A percentile compares a stretch with the other conserved stretches of the same genome.
These are phyloP conservation scores for Mola mola DNA, from an alignment of 2,113 vertebrate species.

Conservation along the genomic window DNA sequence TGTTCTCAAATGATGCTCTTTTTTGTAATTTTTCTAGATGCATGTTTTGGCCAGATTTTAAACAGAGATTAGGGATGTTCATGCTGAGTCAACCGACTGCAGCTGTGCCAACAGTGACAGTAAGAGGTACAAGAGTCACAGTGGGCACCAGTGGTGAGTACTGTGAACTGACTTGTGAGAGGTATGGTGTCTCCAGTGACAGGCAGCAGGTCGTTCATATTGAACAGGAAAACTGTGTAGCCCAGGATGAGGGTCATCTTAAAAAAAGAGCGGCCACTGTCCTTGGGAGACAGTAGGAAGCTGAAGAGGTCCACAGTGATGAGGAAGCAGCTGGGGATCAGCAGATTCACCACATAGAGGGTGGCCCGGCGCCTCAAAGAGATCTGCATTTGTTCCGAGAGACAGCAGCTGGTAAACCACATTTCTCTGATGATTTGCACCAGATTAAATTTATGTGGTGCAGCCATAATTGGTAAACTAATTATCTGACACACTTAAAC, in stretches of 20 bases:
- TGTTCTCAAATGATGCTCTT: no score
- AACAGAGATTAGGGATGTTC: no score
- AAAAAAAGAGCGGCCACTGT: slow-evolving; percentile 75
- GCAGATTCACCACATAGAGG: slow-evolving; percentile 81
- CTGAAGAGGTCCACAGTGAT: slow-evolving; percentile 82
- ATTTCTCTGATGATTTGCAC: not conserved
- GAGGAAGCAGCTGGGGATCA: slow-evolving; percentile 82
- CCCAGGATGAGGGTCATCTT: slow-evolving; percentile 86
- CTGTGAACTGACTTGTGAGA: slow-evolving; percentile 73
- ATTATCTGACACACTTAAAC: no score
- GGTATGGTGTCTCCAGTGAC: slow-evolving; percentile 74
- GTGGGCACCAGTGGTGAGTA: no score
- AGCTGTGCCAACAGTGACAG: no score
- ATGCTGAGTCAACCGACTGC: no score
- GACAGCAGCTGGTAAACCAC: not conserved
- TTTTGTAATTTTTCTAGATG: no score
- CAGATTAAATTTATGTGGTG: no score
- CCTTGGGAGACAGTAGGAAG: slow-evolving; percentile 81
- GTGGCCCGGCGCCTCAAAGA: slow-evolving; percentile 69
- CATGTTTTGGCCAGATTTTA: no score
- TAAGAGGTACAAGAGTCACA: no score
- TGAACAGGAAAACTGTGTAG: slow-evolving; percentile 83
- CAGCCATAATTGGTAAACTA: no score
- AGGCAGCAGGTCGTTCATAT: slow-evolving; percentile 83
- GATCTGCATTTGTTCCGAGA: slow-evolving; percentile 44